Evolutionary conservation across 2,888 invertebrate genomes (phyloP).

Genomic region (Acanthosepion pharaonis): DNA sequence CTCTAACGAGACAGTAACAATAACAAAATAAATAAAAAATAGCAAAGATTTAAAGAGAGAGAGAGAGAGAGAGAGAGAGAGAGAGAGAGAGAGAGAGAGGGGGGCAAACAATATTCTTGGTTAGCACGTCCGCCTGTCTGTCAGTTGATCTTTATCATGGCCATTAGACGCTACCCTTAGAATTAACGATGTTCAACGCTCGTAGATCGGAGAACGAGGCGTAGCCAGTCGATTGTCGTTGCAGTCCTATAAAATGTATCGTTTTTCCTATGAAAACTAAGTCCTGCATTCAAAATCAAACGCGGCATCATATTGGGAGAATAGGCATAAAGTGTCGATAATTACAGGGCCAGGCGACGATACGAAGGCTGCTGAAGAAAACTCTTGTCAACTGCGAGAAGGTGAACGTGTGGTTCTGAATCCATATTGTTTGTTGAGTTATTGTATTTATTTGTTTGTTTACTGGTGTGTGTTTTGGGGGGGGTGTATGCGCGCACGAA

Average conservation of each 20-base stretch:
- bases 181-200: constrained; percentile 22
- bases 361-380: background rate
- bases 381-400: background rate
- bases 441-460: background rate
- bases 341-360: constrained; percentile 33
- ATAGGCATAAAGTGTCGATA: constrained; percentile 33
- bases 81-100: background rate
- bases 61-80: background rate
- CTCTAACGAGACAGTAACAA: background rate
- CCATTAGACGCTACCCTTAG: constrained; percentile 8
- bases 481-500: background rate
- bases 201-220: constrained; percentile 33
- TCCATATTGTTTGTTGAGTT: background rate
- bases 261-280: constrained; percentile 8
- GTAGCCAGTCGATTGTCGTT: constrained; percentile 33
- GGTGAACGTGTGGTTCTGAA: background rate
- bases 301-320: constrained; percentile 22
- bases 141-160: constrained; percentile 23
- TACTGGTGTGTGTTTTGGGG: background rate
- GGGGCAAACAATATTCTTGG: background rate
- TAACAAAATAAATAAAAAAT: background rate
- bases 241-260: constrained; percentile 33
- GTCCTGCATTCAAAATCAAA: constrained; percentile 33
- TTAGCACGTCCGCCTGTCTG: constrained; percentile 1
- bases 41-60: background rate